Conservation (phyloP, 2,888 invertebrate species). For the Phengaris alcon region DNA sequence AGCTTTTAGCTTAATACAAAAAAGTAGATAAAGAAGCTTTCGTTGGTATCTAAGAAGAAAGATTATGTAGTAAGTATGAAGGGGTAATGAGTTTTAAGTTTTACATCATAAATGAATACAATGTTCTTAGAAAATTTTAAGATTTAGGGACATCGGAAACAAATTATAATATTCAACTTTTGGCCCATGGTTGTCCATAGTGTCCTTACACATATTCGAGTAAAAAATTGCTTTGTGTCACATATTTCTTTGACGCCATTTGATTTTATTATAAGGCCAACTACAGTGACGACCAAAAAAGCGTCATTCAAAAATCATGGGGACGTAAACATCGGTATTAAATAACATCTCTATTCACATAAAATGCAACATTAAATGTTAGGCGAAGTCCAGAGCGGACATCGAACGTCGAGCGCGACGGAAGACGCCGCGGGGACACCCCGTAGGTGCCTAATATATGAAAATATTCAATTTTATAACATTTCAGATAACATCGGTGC, state of each 20-base stretch:
- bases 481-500: slow-evolving; percentile 74
- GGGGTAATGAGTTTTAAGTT: no score
- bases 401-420: slow-evolving; percentile 49
- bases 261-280: slow-evolving; percentile 40
- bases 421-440: slow-evolving; percentile 63
- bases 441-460: slow-evolving; percentile 59
- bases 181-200: background rate
- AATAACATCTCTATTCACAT: slow-evolving; percentile 76
- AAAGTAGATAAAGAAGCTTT: no score
- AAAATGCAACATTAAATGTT: slow-evolving; percentile 64
- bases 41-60: no score
- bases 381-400: slow-evolving; percentile 43
- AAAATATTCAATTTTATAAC: slow-evolving; percentile 78
- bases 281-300: slow-evolving; percentile 49
- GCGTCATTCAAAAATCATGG: slow-evolving; percentile 57
- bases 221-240: background rate
- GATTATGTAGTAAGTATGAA: no score
- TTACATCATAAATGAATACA: background rate
- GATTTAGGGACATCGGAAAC: background rate
- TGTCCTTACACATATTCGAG: slow-evolving; percentile 5
- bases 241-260: slow-evolving; percentile 1
- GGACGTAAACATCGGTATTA: slow-evolving; percentile 74
- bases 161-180: background rate
- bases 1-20: no score
- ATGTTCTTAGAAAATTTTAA: background rate